These are phyloP conservation scores for Andinoacara biseriatus DNA, from an alignment of 2,113 vertebrate genomes.

Conservation along the genomic window DNA sequence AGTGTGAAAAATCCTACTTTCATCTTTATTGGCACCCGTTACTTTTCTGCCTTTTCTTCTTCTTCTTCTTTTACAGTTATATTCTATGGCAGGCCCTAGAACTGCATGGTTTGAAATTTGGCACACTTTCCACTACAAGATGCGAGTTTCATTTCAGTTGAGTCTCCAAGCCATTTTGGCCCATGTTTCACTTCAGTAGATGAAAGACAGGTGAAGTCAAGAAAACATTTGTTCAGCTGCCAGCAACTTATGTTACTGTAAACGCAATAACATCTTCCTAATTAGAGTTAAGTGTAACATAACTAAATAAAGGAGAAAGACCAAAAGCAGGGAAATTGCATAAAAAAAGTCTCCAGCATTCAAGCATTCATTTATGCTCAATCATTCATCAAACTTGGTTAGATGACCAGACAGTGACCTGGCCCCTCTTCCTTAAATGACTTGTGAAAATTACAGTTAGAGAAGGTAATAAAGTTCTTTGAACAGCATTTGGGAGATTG, in stretches of 20 bases:
- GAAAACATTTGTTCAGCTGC: neutral
- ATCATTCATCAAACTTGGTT: neutral
- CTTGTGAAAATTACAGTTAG: neutral
- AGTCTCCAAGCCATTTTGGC: neutral
- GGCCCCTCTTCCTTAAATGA: neutral
- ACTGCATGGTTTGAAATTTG: neutral
- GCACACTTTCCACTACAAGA: neutral
- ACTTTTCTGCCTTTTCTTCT: no score
- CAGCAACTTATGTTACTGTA: neutral
- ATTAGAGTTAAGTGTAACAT: neutral
- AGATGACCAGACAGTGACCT: neutral
- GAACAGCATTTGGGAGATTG: rapidly evolving
- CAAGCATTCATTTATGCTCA: neutral
- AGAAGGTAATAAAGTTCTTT: neutral
- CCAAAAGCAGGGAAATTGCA: neutral
- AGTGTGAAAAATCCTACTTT: no score
- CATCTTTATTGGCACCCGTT: no score
- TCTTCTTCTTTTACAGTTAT: neutral
- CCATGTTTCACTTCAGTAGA: neutral
- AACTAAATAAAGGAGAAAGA: neutral
- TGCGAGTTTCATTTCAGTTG: neutral
- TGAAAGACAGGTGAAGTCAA: neutral
- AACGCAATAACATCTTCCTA: neutral
- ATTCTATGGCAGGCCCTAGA: neutral
- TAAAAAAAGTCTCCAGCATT: neutral